Conservation (phyloP, 2,113 vertebrate genomes). For the Sarotherodon lohbergeri region DNA sequence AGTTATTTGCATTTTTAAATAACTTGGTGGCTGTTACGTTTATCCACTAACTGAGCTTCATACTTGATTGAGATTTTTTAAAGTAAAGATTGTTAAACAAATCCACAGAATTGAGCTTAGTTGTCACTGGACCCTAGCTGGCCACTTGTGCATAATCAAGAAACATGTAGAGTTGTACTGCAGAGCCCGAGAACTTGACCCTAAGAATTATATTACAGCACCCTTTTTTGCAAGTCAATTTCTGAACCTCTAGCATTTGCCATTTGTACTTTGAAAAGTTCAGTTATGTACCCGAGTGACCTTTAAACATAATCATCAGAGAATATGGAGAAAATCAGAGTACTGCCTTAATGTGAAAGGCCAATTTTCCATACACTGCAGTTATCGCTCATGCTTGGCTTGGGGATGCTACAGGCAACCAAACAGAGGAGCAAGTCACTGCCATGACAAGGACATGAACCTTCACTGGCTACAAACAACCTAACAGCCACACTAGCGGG, state of each 20-base stretch:
- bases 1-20: too few relatives aligned
- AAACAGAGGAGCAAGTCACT: neutral
- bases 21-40: neutral
- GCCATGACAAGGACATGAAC: neutral
- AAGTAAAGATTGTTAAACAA: neutral
- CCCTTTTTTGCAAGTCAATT: neutral
- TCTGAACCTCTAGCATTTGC: neutral
- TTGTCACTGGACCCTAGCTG: neutral
- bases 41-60: neutral
- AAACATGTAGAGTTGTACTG: neutral
- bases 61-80: neutral
- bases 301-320: conserved; percentile 3
- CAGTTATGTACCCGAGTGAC: neutral
- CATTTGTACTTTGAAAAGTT: conserved; percentile 8
- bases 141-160: neutral
- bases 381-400: neutral
- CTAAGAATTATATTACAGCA: neutral
- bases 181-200: neutral
- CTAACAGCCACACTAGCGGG: neutral
- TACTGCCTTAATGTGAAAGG: neutral
- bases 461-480: neutral
- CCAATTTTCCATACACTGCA: neutral
- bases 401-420: neutral
- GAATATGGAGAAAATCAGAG: neutral
- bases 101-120: neutral